Base-by-base conservation (phyloP, 2,113 vertebrate genomes). In the Poeciliopsis retropinna region DNA sequence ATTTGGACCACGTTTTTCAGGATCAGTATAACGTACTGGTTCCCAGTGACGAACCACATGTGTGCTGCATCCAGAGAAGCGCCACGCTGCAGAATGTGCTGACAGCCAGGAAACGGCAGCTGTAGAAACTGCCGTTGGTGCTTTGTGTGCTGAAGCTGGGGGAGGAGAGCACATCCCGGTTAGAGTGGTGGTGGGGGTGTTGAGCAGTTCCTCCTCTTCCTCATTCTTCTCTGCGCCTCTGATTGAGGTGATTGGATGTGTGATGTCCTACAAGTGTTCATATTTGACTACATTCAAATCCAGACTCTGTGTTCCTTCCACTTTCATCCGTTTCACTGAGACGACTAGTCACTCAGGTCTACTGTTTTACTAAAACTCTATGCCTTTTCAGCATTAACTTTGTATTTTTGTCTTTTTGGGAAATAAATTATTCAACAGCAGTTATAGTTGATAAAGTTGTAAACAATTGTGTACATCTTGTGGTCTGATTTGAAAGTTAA, bases 51-150 rank as follows among this genome's bases (percentile, higher is more conserved):
- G 12, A 64, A 30, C 60, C 82, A 89, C 85, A 85, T 86, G 80
- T 85, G 84, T 4, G 44, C 79, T 72, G 82, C 72, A 85, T 89
- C 82, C 82, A 89, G 81, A 84, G 77, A 83, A 82, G 72, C 54
- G 39, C 68, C 62, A 89, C 81, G 74, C 68, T 75, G 72, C 80
- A 85, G 84, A 93, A 91, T 91, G 87, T 91, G 91, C 92, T 92
- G 92, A 91, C 83, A 0, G 54, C 11, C 54, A 71, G 79, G 65
- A 87, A 90, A 88, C 72, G 14, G 28, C n/a, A 54, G 64, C 70
- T 31, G 78, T 76, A 83, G 72, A 76, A 81, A 83, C 81, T 29
- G 83, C 79, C 4, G 73, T 47, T 64, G 76, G 73, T 83, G 88
- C 83, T 90, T 83, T 91, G 86, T 89, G 82, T 60, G 72, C 79